Percentiles rank a stretch among this genome's conserved stretches.
Conservation (phyloP, 2,113 vertebrate genomes). For the Bucco capensis region DNA sequence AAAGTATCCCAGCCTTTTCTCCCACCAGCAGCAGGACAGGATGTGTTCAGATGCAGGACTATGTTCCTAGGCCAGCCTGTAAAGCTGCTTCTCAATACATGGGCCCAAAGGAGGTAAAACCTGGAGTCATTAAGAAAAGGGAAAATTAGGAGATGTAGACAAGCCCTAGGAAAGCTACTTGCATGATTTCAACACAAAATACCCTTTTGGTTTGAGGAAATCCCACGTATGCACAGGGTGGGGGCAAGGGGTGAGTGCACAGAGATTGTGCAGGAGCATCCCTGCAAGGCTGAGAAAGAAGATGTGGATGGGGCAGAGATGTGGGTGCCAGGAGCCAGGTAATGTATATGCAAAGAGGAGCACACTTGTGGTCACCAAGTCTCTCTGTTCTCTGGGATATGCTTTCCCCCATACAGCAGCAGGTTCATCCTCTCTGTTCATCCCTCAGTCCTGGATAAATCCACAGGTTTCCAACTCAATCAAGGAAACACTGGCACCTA, state of each 20-base stretch:
- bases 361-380: background rate
- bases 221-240: background rate
- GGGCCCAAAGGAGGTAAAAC: background rate
- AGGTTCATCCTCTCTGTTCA: background rate
- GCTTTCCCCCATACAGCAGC: background rate
- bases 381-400: accelerated
- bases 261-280: background rate
- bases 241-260: background rate
- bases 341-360: background rate
- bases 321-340: too few species aligned
- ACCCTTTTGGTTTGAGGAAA: background rate
- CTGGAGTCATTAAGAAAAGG: background rate
- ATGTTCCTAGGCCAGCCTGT: background rate
- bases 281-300: background rate
- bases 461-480: background rate
- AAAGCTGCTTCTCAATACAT: background rate
- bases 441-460: background rate
- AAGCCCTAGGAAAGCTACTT: background rate
- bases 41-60: background rate
- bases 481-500: background rate
- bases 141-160: too few species aligned
- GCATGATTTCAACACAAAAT: background rate
- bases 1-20: background rate
- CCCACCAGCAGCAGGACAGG: background rate
- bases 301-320: background rate